Evolutionary conservation across 2,888 invertebrate species (phyloP).

Genomic region (Phengaris alcon): DNA sequence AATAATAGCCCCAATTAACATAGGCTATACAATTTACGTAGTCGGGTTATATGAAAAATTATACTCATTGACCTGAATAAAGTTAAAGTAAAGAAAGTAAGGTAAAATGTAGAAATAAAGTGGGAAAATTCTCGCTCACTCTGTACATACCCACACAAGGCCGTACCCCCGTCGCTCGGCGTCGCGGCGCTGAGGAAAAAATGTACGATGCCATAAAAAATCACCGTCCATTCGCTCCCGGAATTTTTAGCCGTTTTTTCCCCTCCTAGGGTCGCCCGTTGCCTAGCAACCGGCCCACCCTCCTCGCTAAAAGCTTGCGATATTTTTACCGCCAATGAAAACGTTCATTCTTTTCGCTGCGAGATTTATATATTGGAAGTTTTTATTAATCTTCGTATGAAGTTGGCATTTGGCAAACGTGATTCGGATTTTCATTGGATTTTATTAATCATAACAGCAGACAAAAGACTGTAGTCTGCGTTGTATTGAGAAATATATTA

Average conservation of each 20-base stretch:
- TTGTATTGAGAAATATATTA: not conserved
- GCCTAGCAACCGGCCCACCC: slow-evolving; percentile 64
- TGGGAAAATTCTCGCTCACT: slow-evolving; percentile 40
- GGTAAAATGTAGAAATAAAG: not conserved
- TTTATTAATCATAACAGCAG: slow-evolving; percentile 3
- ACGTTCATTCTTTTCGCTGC: slow-evolving; percentile 40
- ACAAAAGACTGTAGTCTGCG: not conserved
- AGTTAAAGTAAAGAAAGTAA: no score
- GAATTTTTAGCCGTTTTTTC: slow-evolving; percentile 79
- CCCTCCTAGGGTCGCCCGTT: slow-evolving; percentile 74
- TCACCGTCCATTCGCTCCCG: slow-evolving; percentile 74
- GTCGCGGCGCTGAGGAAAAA: slow-evolving; percentile 73
- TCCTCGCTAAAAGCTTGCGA: slow-evolving; percentile 64
- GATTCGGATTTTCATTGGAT: slow-evolving; percentile 6
- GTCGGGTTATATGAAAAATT: no score
- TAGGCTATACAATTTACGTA: no score
- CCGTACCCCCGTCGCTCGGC: slow-evolving; percentile 46
- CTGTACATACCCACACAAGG: slow-evolving; percentile 57
- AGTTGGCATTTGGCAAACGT: slow-evolving; percentile 15
- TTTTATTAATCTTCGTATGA: slow-evolving; percentile 29
- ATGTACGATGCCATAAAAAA: slow-evolving; percentile 79
- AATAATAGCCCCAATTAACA: no score
- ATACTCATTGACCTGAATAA: no score
- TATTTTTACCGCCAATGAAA: slow-evolving; percentile 66
- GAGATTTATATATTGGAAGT: slow-evolving; percentile 32